A percentile compares a stretch with the other conserved stretches of the same genome.
Conservation (phyloP, 1,140 invertebrate genomes). For the Cylas formicarius region DNA sequence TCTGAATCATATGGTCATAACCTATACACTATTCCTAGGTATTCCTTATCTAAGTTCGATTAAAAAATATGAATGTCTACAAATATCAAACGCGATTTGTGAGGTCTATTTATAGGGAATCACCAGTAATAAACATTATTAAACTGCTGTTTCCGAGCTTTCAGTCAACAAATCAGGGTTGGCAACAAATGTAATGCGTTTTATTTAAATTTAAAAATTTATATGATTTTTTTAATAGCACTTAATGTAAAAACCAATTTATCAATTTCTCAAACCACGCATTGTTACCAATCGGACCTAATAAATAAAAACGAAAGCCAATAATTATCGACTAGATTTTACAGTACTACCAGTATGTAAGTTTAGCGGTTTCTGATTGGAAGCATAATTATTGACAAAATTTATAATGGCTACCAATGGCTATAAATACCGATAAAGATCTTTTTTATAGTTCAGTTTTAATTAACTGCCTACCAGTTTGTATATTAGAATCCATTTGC, state of each 20-base stretch:
- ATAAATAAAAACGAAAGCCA: constrained; percentile 11
- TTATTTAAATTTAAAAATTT: no score
- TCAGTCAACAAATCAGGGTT: no score
- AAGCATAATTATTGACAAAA: constrained; percentile 3
- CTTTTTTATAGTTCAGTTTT: constrained; percentile 3
- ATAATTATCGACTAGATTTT: constrained; percentile 9
- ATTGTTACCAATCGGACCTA: constrained; percentile 11
- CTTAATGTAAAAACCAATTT: constrained; percentile 6
- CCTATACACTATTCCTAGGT: no score
- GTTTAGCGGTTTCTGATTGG: constrained; percentile 8
- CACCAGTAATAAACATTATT: no score
- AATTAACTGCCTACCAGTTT: constrained; percentile 7
- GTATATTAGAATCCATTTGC: neutral
- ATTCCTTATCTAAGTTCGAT: no score
- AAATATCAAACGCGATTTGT: no score
- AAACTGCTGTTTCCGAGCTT: no score
- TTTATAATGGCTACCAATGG: constrained; percentile 6
- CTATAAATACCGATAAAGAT: constrained; percentile 10
- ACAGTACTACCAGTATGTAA: constrained; percentile 9
- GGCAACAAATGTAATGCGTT: no score
- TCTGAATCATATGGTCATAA: no score
- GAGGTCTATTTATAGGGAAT: no score
- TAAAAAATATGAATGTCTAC: no score
- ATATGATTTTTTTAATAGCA: no score
- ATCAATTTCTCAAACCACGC: constrained; percentile 4